phyloP scores from a whole-genome alignment of 2,113 vertebrate species.

The Rousettus leschenaultii region DNA sequence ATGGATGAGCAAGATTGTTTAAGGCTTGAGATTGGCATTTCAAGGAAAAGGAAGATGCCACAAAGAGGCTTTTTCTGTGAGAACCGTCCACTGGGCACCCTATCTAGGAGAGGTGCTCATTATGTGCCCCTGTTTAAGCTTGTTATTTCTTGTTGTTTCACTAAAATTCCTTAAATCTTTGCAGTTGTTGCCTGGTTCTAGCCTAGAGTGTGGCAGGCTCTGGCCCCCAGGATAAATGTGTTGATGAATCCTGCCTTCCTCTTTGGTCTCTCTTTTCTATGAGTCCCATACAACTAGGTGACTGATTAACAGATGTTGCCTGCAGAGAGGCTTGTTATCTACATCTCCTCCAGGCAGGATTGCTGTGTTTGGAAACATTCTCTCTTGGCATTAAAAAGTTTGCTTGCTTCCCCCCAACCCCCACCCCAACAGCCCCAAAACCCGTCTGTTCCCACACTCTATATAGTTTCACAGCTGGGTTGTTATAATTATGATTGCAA shows the following conservation, averaged over 20 bases:
- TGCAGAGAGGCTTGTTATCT: background rate
- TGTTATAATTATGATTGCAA: background rate
- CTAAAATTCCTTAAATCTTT: background rate
- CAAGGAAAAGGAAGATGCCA: background rate
- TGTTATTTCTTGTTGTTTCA: background rate
- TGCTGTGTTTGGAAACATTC: slow-evolving; percentile 19
- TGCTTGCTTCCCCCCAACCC: background rate
- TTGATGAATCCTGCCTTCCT: background rate
- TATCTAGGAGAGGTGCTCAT: background rate
- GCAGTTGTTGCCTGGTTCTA: background rate
- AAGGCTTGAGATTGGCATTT: background rate
- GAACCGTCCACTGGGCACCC: background rate
- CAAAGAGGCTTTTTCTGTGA: background rate
- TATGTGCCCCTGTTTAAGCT: background rate
- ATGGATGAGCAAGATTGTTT: background rate
- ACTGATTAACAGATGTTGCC: background rate
- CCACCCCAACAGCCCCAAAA: background rate
- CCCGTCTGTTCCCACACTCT: background rate
- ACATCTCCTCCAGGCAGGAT: background rate
- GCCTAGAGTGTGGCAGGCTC: background rate
- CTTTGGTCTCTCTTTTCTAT: background rate
- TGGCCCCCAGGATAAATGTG: background rate
- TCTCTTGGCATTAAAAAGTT: background rate
- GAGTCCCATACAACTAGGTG: background rate
- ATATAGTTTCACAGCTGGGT: background rate